Conservation (phyloP, 1,140 invertebrate genomes). For the Fopius arisanus region DNA sequence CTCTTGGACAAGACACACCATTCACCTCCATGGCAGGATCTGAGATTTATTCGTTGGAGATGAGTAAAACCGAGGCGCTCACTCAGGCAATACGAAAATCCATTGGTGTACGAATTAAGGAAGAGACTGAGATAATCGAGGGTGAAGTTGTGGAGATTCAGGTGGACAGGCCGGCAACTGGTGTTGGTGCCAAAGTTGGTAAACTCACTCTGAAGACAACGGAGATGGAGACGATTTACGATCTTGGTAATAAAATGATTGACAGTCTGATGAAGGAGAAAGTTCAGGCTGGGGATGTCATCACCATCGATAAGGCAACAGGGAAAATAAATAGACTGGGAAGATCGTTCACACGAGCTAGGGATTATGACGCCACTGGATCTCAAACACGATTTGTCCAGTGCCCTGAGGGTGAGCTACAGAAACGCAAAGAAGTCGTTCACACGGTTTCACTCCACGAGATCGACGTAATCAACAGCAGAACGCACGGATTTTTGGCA, state of each 20-base stretch:
- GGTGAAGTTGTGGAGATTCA: slow-evolving; percentile 98
- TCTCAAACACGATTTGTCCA: slow-evolving; percentile 95
- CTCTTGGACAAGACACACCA: slow-evolving; percentile 93
- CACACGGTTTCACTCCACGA: slow-evolving; percentile 99
- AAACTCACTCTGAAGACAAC: slow-evolving; percentile 98
- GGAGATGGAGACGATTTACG: slow-evolving; percentile 99
- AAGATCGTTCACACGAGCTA: slow-evolving; percentile 91
- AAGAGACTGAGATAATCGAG: slow-evolving; percentile 98
- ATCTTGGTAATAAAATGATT: slow-evolving; percentile 98
- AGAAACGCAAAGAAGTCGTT: slow-evolving; percentile 98
- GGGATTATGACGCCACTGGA: slow-evolving; percentile 98
- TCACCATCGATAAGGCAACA: slow-evolving; percentile 97
- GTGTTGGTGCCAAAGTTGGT: slow-evolving; percentile 88
- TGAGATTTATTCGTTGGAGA: slow-evolving; percentile 98
- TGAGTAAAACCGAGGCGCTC: slow-evolving; percentile 98
- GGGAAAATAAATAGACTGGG: slow-evolving; percentile 96
- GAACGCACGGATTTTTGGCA: slow-evolving; percentile 96
- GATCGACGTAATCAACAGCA: slow-evolving; percentile 97
- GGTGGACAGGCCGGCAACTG: slow-evolving; percentile 92
- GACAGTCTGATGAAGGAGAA: slow-evolving; percentile 97
- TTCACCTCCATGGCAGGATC: slow-evolving; percentile 98
- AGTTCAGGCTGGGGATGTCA: slow-evolving; percentile 94
- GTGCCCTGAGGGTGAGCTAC: slow-evolving; percentile 97
- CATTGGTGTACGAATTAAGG: slow-evolving; percentile 97
- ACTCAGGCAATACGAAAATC: slow-evolving; percentile 97